Evolutionary conservation across 1,140 invertebrate genomes (phyloP), one percentile per base, ranked within the genome.

Genomic region (Lerema accius): DNA sequence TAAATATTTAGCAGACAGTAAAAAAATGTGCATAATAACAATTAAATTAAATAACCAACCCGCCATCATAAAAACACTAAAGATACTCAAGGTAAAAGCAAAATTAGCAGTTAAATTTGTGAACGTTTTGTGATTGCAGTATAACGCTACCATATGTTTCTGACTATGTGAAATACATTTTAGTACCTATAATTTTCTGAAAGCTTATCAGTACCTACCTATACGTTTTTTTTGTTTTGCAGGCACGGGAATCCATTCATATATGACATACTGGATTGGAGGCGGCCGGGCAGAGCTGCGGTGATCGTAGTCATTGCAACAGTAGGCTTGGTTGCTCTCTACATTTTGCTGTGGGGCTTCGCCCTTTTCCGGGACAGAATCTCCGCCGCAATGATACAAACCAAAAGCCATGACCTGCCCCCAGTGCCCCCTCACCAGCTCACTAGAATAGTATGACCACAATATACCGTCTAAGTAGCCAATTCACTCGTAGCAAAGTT

Each of bases 231-330:
- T n/a, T n/a, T n/a, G n/a, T n/a, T 23, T 92, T 91, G 37, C 78
- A 94, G 94, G 63, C 73, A 90, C 5, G 94, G 94, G 0, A 82
- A 92, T 7, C 92, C 90, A 0, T 95, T 92, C 67, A 95, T 96
- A 32, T 96, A 96, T 73, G 91, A 92, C 60, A 89, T 95, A 0
- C 76, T 96, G 5, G 92, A 96, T 73, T 96, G 95, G 95, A 77
- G 89, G 15, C 89, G 93, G 35, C 26, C 71, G 0, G 92, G 92
- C 0, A 62, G 75, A 0, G 80, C 71, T 10, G 89, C 93, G 0
- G 62, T 91, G 0, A 46, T 93, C 0, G 87, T 94, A 0, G 93
- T 92, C 2, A 11, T 92, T 0, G 91, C 92, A 0, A 91, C 93
- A 5, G 73, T 92, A 0, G 70, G 91, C 0, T 92, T 95, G 0